Conservation (phyloP, 2,113 vertebrate genomes). For the Acinonyx jubatus region DNA sequence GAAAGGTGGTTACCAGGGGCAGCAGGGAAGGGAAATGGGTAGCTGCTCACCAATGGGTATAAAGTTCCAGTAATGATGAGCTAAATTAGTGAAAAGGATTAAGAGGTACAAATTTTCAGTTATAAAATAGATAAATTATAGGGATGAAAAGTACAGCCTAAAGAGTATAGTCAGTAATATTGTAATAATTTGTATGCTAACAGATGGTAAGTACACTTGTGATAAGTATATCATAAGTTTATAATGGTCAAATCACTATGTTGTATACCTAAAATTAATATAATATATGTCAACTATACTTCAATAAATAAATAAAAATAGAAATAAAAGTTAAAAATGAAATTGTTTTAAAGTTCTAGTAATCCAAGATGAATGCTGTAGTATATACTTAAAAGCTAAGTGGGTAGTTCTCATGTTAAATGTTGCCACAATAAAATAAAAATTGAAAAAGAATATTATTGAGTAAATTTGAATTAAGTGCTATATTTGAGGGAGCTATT, state of each 20-base stretch:
- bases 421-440: neutral
- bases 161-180: neutral
- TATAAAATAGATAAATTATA: neutral
- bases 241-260: neutral
- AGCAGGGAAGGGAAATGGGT: neutral
- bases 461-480: neutral
- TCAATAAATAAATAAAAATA: neutral
- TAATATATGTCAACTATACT: neutral
- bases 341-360: neutral
- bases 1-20: neutral
- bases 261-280: neutral
- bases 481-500: slow-evolving; percentile 19
- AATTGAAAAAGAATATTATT: neutral
- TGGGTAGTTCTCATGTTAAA: neutral
- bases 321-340: neutral
- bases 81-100: neutral
- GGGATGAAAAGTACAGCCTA: neutral
- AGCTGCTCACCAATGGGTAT: neutral
- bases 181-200: neutral
- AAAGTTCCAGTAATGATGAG: neutral
- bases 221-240: neutral
- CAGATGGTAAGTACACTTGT: neutral
- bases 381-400: neutral
- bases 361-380: neutral
- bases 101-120: neutral